Conservation (phyloP, 2,113 vertebrate species). For the Lagopus leucura region DNA sequence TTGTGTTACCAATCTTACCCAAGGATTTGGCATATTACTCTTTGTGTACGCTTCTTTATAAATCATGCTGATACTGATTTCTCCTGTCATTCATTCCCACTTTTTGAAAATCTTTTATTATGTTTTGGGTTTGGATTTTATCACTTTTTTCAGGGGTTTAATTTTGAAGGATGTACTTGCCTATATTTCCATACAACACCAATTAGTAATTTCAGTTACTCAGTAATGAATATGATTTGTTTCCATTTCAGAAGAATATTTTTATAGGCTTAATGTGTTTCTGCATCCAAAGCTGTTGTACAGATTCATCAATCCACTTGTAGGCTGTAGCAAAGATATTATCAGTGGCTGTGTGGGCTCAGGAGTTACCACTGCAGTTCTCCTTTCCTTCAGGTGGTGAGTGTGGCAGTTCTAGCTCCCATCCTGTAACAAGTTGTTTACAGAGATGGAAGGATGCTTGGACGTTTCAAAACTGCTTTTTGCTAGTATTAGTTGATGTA, state of each 20-base stretch:
- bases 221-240: background rate
- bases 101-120: background rate
- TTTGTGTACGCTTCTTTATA: background rate
- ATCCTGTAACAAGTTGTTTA: background rate
- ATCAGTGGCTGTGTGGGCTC: background rate
- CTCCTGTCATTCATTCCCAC: background rate
- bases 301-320: fast-evolving
- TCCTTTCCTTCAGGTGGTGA: background rate
- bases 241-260: background rate
- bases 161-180: background rate
- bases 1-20: background rate
- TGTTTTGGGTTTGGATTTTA: background rate
- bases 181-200: background rate
- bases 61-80: background rate
- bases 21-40: background rate
- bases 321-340: background rate
- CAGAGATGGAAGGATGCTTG: background rate
- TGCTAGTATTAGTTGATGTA: background rate
- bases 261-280: background rate
- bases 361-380: fast-evolving
- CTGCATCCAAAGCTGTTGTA: background rate
- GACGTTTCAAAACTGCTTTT: slow-evolving; percentile 11
- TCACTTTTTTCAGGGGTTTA: background rate
- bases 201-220: background rate
- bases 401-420: background rate